Base-by-base conservation (phyloP, 2,113 vertebrate genomes). In the Nothocercus julius region DNA sequence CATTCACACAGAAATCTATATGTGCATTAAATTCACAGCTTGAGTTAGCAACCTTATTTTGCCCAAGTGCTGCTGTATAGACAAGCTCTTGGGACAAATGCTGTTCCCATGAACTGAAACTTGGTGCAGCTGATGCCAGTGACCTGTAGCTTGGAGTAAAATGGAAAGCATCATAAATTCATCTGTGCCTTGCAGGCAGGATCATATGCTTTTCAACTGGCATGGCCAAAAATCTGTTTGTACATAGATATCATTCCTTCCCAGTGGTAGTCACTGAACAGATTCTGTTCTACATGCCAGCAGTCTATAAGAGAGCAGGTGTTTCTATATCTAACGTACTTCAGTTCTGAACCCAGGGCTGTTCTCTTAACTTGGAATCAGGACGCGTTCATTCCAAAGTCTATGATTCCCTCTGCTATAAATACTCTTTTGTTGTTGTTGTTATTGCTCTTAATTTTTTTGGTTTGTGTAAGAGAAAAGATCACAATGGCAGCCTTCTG, bases 201-300 rank as follows among this genome's bases (percentile, higher is more conserved):
- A 94, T 96, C 94, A 95, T 95, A 92, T 96, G 96, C 93, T 95
- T 96, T 97, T 95, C 85, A 91, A 68, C 64, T 88, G 85, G 56
- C 90, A 80, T 86, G 81, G 95, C 95, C 94, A 96, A 90, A 93
- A 90, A 95, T 92, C 74, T 95, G 85, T 95, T 95, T 94, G 94
- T 85, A 93, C 92, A 95, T 95, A 94, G 90, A 91, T 86, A 53
- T n/a, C 94, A 96, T 97, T 97, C 96, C 87, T 95, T 96, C 94
- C 87, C 93, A 83, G 79, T 90, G 83, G 87, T 56, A 93, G 95
- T 87, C 95, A 81, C 72, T 90, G 94, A 84, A 90, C 79, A 94
- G 82, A 95, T 92, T 95, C 93, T 97, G 76, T 92, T 90, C 90
- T 93, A 84, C 94, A 49, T 95, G 82, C 94, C 94, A 19, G 2